Conservation (phyloP, 2,888 invertebrate species). For the Tetropium fuscum region DNA sequence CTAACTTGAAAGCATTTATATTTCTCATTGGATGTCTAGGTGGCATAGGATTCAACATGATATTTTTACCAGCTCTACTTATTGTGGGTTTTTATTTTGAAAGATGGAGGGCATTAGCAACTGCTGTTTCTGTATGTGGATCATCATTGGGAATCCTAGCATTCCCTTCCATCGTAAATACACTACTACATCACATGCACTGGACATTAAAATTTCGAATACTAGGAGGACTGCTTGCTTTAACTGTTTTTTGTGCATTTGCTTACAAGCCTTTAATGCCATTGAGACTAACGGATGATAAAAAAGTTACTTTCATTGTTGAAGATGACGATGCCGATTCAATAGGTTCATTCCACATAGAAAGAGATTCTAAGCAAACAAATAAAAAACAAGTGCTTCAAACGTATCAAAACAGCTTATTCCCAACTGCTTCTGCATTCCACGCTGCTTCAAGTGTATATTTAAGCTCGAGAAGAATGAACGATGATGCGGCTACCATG, state of each 20-base stretch:
- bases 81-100: conserved; percentile 84
- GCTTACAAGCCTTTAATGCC: conserved; percentile 55
- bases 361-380: conserved; percentile 1
- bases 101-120: conserved; percentile 78
- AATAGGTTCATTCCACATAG: conserved; percentile 31
- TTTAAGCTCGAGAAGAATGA: not conserved
- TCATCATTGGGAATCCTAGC: conserved; percentile 72
- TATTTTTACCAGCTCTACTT: conserved; percentile 78
- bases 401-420: conserved; percentile 39
- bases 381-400: conserved; percentile 31
- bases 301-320: not conserved
- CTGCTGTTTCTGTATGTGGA: conserved; percentile 79
- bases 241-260: conserved; percentile 43
- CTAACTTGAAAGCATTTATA: conserved; percentile 44
- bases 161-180: conserved; percentile 70
- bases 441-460: conserved; percentile 1
- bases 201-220: conserved; percentile 72
- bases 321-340: conserved; percentile 30
- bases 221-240: conserved; percentile 58
- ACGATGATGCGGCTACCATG: conserved; percentile 11
- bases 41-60: conserved; percentile 74
- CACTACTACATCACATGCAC: conserved; percentile 66
- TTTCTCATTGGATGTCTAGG: conserved; percentile 53
- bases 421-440: conserved; percentile 43
- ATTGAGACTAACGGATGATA: conserved; percentile 19